Evolutionary conservation across 2,888 invertebrate species (phyloP).

Genomic region (Lutraria lutraria): DNA sequence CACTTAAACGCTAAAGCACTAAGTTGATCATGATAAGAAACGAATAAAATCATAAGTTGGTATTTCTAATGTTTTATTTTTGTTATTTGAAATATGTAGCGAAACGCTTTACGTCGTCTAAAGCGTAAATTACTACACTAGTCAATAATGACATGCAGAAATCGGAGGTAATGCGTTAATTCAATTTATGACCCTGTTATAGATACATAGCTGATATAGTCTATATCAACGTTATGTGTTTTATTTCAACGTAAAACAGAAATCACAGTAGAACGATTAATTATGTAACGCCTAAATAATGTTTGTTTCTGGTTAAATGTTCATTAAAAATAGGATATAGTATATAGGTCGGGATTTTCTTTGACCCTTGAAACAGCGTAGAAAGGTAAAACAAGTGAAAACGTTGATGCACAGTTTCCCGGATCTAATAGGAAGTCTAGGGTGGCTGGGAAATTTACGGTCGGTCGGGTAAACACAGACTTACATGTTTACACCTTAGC

Average conservation of each 20-base stretch:
- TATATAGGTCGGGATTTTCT: too few relatives aligned
- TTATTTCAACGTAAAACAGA: background rate
- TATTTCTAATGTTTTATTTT: background rate
- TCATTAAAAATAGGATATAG: too few relatives aligned
- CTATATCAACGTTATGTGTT: background rate
- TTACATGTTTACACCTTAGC: too few relatives aligned
- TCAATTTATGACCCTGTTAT: background rate
- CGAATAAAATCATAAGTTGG: constrained; percentile 10
- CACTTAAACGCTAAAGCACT: background rate
- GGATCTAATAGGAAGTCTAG: too few relatives aligned
- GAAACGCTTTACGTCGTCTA: background rate
- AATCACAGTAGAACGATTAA: too few relatives aligned
- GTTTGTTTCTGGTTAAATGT: too few relatives aligned
- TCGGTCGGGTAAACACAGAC: too few relatives aligned
- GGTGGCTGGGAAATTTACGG: too few relatives aligned
- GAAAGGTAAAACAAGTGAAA: too few relatives aligned
- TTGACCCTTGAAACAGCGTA: too few relatives aligned
- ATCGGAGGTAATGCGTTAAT: background rate
- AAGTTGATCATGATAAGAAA: background rate
- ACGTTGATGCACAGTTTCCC: too few relatives aligned
- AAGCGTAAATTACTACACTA: background rate
- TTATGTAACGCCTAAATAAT: too few relatives aligned
- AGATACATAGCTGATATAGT: background rate
- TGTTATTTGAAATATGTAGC: constrained; percentile 13
- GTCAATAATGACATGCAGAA: constrained; percentile 17